Percentiles rank a stretch among this genome's conserved stretches.
Evolutionary conservation across 53 echinoderm and acorn worm genomes (phyloP).

Genomic region (Echinometra lucunter): DNA sequence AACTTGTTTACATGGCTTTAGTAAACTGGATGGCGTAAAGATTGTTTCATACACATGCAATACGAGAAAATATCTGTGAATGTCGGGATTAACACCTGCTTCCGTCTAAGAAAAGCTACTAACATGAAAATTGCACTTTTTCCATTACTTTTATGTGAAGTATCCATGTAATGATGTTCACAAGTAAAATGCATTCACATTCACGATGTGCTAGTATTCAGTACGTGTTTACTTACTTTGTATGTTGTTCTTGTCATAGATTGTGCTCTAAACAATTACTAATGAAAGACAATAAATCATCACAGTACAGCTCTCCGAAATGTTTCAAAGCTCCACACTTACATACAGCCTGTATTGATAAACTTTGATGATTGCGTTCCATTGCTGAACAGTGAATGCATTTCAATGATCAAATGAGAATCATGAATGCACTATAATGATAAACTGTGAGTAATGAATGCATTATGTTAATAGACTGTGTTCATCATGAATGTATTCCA

Average conservation of each 20-base stretch:
- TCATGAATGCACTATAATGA: neutral
- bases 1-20: too few relatives aligned
- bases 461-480: neutral
- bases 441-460: neutral
- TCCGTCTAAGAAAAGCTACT: neutral
- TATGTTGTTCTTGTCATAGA: neutral
- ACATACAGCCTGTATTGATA: neutral
- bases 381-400: neutral
- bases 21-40: too few relatives aligned
- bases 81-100: neutral
- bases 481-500: neutral
- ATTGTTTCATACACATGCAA: too few relatives aligned
- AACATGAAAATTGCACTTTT: neutral
- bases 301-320: neutral
- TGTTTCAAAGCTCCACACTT: neutral
- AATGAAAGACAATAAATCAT: neutral
- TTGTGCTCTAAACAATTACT: neutral
- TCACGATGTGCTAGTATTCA: too few relatives aligned
- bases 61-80: too few relatives aligned
- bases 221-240: neutral
- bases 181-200: too few relatives aligned
- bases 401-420: neutral
- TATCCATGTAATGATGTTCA: too few relatives aligned
- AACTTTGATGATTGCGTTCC: neutral
- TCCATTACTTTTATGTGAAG: too few relatives aligned